A percentile compares a stretch with the other conserved stretches of the same genome.
phyloP scores from a whole-genome alignment of 2,113 vertebrate genomes.

The Clinocottus analis region DNA sequence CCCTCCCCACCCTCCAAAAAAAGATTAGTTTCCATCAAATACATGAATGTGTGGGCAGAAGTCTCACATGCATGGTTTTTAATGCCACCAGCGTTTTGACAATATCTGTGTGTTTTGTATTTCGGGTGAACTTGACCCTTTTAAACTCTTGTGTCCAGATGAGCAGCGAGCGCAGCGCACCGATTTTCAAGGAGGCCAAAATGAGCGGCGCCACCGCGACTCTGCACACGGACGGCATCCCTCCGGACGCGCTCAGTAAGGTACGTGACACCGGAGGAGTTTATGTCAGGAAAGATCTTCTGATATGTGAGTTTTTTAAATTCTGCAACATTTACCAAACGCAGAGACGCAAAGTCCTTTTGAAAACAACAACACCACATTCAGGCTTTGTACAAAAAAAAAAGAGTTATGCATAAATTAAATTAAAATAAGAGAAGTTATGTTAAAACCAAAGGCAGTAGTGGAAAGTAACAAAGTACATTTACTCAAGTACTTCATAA shows the following conservation, averaged over 20 bases:
- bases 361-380: not conserved
- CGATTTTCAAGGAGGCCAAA: not conserved
- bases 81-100: not conserved
- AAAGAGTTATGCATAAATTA: not conserved
- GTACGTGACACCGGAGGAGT: conserved; percentile 13
- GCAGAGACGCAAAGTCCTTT: too few species aligned
- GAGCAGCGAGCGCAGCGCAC: not conserved
- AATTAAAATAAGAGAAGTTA: not conserved
- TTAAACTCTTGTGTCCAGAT: conserved; percentile 17
- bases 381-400: not conserved
- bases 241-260: conserved; percentile 23
- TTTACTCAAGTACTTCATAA: not conserved
- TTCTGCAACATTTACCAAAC: not conserved
- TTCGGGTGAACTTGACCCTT: not conserved
- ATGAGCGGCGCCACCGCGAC: not conserved
- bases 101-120: not conserved
- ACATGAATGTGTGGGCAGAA: not conserved
- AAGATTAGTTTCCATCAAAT: not conserved
- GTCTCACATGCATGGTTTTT: not conserved
- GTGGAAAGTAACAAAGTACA: not conserved
- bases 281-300: not conserved
- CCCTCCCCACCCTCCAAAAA: too few species aligned
- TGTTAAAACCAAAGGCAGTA: not conserved
- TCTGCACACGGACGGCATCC: conserved; percentile 45
- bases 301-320: not conserved